These are phyloP conservation scores for Channa maculata DNA, from an alignment of 2,113 vertebrate genomes.

Conservation along the genomic window DNA sequence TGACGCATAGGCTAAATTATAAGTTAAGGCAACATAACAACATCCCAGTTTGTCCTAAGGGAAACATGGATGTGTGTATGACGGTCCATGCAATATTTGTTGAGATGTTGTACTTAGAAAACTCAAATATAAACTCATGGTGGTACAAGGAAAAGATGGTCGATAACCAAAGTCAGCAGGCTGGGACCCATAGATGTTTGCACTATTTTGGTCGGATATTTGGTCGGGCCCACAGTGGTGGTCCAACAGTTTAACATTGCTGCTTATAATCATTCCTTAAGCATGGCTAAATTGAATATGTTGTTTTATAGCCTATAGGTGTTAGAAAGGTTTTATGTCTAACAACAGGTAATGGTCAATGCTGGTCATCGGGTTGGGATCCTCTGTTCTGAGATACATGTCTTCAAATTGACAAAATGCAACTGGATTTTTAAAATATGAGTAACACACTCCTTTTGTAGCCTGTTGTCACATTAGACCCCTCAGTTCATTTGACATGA, in stretches of 20 bases:
- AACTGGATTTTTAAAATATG: background rate
- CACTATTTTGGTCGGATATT: too few species aligned
- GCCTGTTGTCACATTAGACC: slow-evolving; percentile 21
- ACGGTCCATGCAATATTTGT: background rate
- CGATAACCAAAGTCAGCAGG: background rate
- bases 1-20: too few species aligned
- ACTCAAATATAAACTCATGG: too few species aligned
- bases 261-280: background rate
- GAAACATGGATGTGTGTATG: too few species aligned
- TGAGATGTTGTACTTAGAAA: background rate
- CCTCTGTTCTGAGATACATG: slow-evolving; percentile 26
- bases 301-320: background rate
- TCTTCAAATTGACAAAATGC: background rate
- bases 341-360: background rate
- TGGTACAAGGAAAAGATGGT: background rate
- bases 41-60: too few species aligned
- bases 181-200: too few species aligned
- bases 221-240: background rate
- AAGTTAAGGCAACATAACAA: too few species aligned
- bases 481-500: background rate
- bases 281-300: background rate
- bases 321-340: background rate
- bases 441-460: background rate
- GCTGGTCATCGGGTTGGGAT: slow-evolving; percentile 19
- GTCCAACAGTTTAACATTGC: background rate